Evolutionary conservation across 53 echinoderm and acorn worm genomes (phyloP).

Genomic region (Zoroaster sp.): DNA sequence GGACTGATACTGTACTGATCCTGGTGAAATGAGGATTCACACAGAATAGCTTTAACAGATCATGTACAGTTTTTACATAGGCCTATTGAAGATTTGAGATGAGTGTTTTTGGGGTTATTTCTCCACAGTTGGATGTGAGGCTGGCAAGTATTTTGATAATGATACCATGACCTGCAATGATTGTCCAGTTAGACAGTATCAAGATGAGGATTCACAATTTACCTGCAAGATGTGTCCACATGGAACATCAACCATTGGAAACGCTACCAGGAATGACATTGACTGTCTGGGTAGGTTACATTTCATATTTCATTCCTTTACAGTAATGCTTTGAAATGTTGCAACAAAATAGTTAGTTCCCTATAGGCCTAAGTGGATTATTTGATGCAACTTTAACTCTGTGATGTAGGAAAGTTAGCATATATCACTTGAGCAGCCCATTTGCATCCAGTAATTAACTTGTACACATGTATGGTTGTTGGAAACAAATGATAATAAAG

Average conservation of each 20-base stretch:
- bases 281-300: slow-evolving; percentile 65
- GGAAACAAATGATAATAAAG: neutral
- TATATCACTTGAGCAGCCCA: neutral
- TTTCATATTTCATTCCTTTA: neutral
- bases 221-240: slow-evolving; percentile 65
- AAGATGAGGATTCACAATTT: slow-evolving; percentile 62
- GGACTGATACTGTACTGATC: neutral
- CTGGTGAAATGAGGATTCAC: too few species aligned
- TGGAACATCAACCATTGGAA: slow-evolving; percentile 47
- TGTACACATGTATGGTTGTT: neutral
- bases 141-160: slow-evolving; percentile 63
- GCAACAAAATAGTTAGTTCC: too few species aligned
- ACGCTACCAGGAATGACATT: slow-evolving; percentile 22
- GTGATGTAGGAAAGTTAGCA: neutral
- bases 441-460: neutral
- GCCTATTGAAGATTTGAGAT: neutral
- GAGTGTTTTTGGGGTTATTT: neutral
- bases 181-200: slow-evolving; percentile 63
- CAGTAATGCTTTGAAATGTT: too few species aligned
- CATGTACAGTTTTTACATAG: neutral
- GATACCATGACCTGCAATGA: slow-evolving; percentile 28
- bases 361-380: neutral
- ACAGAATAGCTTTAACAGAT: too few species aligned
- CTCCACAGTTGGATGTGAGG: slow-evolving; percentile 53
- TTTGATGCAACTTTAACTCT: too few species aligned